Percentiles rank a stretch among this genome's conserved stretches.
phyloP scores from a whole-genome alignment of 2,888 invertebrate species.

The Loripinus fragilis region DNA sequence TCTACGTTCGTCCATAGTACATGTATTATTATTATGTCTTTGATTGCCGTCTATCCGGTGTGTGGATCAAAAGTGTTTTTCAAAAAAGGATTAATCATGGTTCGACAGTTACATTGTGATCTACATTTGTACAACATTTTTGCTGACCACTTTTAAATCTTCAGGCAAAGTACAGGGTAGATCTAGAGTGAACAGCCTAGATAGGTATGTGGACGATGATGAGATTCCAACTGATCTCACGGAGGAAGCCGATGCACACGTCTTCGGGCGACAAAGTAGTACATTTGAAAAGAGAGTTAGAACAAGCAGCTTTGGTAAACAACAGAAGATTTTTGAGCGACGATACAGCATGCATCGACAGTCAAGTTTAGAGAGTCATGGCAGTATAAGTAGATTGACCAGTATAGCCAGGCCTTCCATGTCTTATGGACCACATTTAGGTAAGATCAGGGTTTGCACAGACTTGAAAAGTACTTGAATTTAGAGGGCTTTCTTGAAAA shows the following conservation, averaged over 20 bases:
- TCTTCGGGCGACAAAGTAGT: not conserved
- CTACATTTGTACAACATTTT: too few relatives aligned
- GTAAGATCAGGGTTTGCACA: too few relatives aligned
- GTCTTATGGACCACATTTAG: not conserved
- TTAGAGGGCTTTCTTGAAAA: too few relatives aligned
- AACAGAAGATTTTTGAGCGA: not conserved
- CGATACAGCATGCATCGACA: not conserved
- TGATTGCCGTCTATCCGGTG: too few relatives aligned
- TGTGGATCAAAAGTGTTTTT: too few relatives aligned
- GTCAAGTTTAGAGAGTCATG: not conserved
- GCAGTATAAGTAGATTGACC: not conserved
- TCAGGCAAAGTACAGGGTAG: conserved; percentile 9
- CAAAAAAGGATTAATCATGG: too few relatives aligned
- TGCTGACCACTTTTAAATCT: too few relatives aligned
- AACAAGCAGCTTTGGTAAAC: not conserved
- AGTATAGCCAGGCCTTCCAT: not conserved
- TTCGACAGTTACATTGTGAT: too few relatives aligned
- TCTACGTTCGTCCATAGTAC: too few relatives aligned
- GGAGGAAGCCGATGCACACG: not conserved
- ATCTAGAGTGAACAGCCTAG: conserved; percentile 50
- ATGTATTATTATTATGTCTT: too few relatives aligned
- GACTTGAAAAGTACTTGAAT: too few relatives aligned
- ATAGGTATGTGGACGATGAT: conserved; percentile 43
- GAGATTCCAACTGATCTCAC: not conserved
- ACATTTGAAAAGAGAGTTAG: not conserved